A percentile compares a stretch with the other conserved stretches of the same genome.
These are phyloP conservation scores for Saguinus imperator DNA, from an alignment of 2,113 vertebrate species.

Conservation along the genomic window DNA sequence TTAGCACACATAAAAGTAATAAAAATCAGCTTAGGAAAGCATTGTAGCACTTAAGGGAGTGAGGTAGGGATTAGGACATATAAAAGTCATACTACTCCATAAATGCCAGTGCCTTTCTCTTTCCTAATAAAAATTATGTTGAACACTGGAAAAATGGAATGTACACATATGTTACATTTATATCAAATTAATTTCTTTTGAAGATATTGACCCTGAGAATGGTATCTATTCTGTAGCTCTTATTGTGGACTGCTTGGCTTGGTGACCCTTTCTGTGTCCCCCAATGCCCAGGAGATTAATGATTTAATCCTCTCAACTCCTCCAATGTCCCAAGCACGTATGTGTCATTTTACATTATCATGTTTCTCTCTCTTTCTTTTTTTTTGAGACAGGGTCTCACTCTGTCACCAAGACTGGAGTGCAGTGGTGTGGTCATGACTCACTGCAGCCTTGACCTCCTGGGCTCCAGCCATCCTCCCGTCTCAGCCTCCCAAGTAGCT, in stretches of 20 bases:
- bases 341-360: conserved; percentile 2
- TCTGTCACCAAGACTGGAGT: too few relatives aligned
- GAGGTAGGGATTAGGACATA: background rate
- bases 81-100: background rate
- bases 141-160: background rate
- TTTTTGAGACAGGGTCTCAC: too few relatives aligned
- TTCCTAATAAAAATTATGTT: conserved; percentile 21
- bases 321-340: background rate
- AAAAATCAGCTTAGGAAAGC: background rate
- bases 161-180: background rate
- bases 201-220: background rate
- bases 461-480: too few relatives aligned
- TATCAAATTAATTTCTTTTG: background rate
- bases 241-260: background rate
- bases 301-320: too few relatives aligned
- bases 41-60: background rate
- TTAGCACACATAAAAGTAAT: background rate
- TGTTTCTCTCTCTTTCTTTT: background rate
- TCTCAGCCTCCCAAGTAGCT: too few relatives aligned
- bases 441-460: too few relatives aligned
- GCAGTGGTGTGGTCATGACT: too few relatives aligned
- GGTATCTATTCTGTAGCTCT: background rate
- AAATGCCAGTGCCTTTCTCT: background rate
- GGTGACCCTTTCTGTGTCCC: background rate
- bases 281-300: too few relatives aligned